Base-by-base conservation (phyloP, 2,888 invertebrate genomes). In the Beris chalybata region DNA sequence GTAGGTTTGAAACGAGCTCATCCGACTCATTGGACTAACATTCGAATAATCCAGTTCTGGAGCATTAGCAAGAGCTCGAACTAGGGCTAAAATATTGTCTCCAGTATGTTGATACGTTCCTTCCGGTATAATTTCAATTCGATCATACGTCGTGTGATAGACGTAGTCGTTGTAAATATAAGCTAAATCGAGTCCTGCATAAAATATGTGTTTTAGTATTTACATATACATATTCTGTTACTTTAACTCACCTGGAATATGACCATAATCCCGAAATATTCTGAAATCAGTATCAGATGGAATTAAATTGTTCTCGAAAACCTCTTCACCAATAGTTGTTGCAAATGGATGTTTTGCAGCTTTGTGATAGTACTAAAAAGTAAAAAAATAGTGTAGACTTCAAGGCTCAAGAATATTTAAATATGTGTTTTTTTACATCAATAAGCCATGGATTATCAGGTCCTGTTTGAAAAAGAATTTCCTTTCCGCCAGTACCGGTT, bases 401-500 rank as follows among this genome's bases (percentile, higher is more conserved):
- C 22, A 22, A 2, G 22, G 22, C 22, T 22, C 22, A 22, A 22
- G 22, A 22, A 22, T 3, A 2, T 22, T 22, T 22, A 22, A 22
- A 22, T 22, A 2, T 22, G 22, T 22, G 22, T 30, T 59, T 48
- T n/a, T n/a, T 32, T 54, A 86, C 85, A 65, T 82, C 81, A 72
- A 92, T 80, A 0, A 92, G 78, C 82, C 91, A 86, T 0, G 89
- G 85, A 76, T 88, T 87, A 64, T 85, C 82, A 6, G 93, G 93
- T 1, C 92, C 91, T 45, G 90, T 87, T 83, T 97, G 97, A 76
- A 97, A 97, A 6, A 97, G 83, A 66, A 91, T 85, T 73, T 96
- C 93, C 67, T 93, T 89, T 2, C 96, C 97, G 43, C 96, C 97
- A 75, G 91, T 91, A 0, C 97, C 97, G 61, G 92, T 93, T 0